Evolutionary conservation across 2,113 vertebrate species (phyloP).

Genomic region (Fulica atra): DNA sequence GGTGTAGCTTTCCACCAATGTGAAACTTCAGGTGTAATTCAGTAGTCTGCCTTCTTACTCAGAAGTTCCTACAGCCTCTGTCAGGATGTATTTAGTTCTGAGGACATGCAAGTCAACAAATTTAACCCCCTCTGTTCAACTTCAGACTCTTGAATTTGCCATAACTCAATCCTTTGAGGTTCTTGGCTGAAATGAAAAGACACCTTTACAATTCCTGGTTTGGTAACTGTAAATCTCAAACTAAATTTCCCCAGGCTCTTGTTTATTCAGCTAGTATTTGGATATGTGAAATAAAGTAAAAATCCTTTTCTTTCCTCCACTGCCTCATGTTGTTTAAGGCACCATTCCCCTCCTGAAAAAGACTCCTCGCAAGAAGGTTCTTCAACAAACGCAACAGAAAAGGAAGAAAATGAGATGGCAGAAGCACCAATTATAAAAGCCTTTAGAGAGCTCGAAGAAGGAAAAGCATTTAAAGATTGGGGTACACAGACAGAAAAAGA

Average conservation of each 20-base stretch:
- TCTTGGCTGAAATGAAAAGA: neutral
- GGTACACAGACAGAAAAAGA: conserved; percentile 79
- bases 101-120: neutral
- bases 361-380: conserved; percentile 62
- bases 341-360: conserved; percentile 77
- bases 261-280: neutral
- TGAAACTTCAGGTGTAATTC: neutral
- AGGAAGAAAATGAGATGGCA: conserved; percentile 73
- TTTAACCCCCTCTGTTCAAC: neutral
- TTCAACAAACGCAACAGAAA: conserved; percentile 41
- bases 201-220: neutral
- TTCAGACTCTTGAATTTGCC: neutral
- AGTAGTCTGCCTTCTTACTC: neutral
- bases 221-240: neutral
- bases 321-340: conserved; percentile 46
- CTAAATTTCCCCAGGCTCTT: neutral
- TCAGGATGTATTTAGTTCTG: neutral
- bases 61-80: neutral
- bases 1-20: neutral
- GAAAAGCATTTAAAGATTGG: conserved; percentile 85
- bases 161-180: neutral
- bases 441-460: conserved; percentile 88
- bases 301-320: neutral
- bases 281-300: neutral
- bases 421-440: conserved; percentile 88